Percentiles rank a stretch among this genome's conserved stretches.
These are phyloP conservation scores for Sardinella longiceps DNA, from an alignment of 2,797 vertebrate genomes.

Conservation along the genomic window DNA sequence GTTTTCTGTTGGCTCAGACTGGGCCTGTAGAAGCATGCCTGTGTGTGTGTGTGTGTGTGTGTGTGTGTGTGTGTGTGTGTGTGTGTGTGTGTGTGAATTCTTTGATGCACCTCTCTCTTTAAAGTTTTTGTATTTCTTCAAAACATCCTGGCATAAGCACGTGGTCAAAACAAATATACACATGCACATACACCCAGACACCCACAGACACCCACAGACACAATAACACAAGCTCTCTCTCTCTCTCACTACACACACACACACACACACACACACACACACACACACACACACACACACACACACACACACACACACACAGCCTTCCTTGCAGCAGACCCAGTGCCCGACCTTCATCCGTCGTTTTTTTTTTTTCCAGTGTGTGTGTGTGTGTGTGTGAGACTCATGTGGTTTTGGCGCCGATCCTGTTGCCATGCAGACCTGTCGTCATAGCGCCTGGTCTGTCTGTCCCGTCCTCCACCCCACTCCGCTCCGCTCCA, in stretches of 20 bases:
- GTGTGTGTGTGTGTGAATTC: not conserved
- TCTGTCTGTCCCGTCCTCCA: not conserved
- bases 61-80: not conserved
- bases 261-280: not conserved
- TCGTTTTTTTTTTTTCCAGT: not conserved
- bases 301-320: conserved; percentile 23
- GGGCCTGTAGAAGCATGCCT: not conserved
- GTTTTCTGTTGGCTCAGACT: not conserved
- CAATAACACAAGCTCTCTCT: too few species aligned
- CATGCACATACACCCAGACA: not conserved
- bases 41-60: not conserved
- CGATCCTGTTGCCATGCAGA: conserved; percentile 35
- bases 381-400: not conserved
- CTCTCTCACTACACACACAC: not conserved
- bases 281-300: not conserved
- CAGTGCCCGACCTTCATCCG: not conserved
- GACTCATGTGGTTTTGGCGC: conserved; percentile 20
- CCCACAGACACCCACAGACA: not conserved
- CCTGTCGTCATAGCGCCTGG: conserved; percentile 11
- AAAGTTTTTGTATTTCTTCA: not conserved
- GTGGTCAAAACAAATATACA: not conserved
- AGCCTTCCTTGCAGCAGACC: not conserved
- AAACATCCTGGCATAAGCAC: not conserved
- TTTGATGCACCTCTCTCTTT: not conserved
- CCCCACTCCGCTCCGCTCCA: not conserved